Percentiles rank a stretch among this genome's conserved stretches.
These are phyloP conservation scores for Neuroterus valhalla DNA, from an alignment of 1,140 invertebrate genomes.

Conservation along the genomic window DNA sequence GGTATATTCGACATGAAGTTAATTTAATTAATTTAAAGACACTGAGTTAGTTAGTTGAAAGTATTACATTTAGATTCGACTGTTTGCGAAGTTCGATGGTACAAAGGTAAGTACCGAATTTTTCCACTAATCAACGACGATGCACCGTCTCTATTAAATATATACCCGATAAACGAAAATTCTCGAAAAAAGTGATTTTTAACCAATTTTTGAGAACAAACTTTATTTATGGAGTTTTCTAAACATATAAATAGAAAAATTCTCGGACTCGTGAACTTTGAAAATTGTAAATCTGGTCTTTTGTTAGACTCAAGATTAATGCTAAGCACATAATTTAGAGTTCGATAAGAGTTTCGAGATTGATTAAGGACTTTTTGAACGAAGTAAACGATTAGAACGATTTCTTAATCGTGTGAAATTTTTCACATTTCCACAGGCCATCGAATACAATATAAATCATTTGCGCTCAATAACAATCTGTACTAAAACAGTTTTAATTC, in stretches of 20 bases:
- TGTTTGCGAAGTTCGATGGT: constrained; percentile 25
- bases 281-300: constrained; percentile 1
- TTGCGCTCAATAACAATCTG: constrained; percentile 19
- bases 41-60: constrained; percentile 6
- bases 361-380: constrained; percentile 10
- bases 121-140: neutral
- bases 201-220: neutral
- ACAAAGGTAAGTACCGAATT: constrained; percentile 5
- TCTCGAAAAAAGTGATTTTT: neutral
- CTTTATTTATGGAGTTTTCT: no score
- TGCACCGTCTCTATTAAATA: neutral
- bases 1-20: neutral
- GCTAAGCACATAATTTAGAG: neutral
- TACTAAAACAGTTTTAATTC: constrained; percentile 5
- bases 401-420: constrained; percentile 1
- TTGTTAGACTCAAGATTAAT: neutral
- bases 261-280: neutral
- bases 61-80: constrained; percentile 16
- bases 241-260: no score
- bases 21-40: constrained; percentile 1
- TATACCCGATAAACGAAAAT: constrained; percentile 2
- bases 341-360: constrained; percentile 12
- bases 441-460: constrained; percentile 2
- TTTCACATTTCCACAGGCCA: constrained; percentile 15
- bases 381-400: neutral